Evolutionary conservation across 2,113 vertebrate species (phyloP).

Genomic region (Coptodon bakossiorum): DNA sequence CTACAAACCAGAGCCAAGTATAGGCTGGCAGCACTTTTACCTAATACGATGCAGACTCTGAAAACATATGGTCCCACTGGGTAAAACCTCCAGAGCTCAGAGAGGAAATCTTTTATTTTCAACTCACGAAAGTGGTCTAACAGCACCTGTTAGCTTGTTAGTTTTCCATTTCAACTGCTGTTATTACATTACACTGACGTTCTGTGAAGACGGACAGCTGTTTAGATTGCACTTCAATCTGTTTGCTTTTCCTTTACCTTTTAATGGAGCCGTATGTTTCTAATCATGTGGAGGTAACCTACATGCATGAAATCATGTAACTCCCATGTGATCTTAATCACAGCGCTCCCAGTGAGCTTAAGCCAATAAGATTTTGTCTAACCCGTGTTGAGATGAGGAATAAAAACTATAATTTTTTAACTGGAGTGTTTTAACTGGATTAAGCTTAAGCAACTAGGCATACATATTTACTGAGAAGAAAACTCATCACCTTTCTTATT

Average conservation of each 20-base stretch:
- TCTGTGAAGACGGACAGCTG: constrained; percentile 18
- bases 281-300: not conserved
- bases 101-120: constrained; percentile 63
- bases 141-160: constrained; percentile 65
- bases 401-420: not conserved
- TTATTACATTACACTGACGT: constrained; percentile 39
- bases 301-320: constrained; percentile 7
- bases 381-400: not conserved
- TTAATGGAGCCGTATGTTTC: constrained; percentile 28
- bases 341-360: not conserved
- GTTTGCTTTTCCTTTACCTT: constrained; percentile 10
- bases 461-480: not conserved
- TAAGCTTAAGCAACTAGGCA: not conserved
- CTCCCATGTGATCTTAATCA: not conserved
- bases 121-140: constrained; percentile 17
- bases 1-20: constrained; percentile 15
- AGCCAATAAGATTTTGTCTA: not conserved
- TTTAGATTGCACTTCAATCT: constrained; percentile 13
- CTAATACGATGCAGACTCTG: constrained; percentile 62
- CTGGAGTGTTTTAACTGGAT: not conserved
- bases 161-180: constrained; percentile 52
- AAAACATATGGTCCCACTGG: constrained; percentile 62
- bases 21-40: constrained; percentile 48
- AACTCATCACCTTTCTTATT: not conserved
- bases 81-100: constrained; percentile 42